Conservation (phyloP, 2,113 vertebrate genomes). For the Syrrhaptes paradoxus region DNA sequence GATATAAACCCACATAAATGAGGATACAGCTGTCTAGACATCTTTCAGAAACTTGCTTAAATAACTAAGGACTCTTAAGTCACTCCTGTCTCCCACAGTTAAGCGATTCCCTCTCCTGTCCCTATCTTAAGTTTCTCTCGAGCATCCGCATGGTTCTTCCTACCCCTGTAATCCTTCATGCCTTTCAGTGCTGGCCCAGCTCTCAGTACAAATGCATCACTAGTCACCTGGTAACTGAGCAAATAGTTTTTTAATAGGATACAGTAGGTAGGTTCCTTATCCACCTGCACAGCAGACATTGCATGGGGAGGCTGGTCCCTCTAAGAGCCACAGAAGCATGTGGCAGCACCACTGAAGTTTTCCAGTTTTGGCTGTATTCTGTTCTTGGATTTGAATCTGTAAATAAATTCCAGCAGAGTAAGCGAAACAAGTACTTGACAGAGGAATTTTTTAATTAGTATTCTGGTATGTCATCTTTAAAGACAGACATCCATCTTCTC, state of each 20-base stretch:
- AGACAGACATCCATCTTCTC: background rate
- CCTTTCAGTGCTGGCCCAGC: background rate
- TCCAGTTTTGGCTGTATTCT: background rate
- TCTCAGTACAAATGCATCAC: background rate
- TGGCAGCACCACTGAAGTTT: conserved; percentile 22
- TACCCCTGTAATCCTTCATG: background rate
- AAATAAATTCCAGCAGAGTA: conserved; percentile 44
- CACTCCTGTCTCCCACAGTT: background rate
- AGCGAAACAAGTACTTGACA: background rate
- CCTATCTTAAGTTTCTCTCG: background rate
- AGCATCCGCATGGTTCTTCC: background rate
- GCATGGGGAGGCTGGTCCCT: background rate
- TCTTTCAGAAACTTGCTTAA: background rate
- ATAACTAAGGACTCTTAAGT: background rate
- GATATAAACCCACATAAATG: background rate
- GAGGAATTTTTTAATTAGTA: conserved; percentile 7
- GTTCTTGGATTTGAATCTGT: conserved; percentile 25
- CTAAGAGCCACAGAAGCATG: background rate
- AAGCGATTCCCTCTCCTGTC: background rate
- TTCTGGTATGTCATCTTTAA: background rate
- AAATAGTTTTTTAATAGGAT: background rate
- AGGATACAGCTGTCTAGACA: background rate
- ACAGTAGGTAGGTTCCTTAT: background rate
- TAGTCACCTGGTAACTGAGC: background rate
- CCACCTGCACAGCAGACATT: background rate